phyloP scores from a whole-genome alignment of 1,140 invertebrate species.

The Schlechtendalia chinensis region DNA sequence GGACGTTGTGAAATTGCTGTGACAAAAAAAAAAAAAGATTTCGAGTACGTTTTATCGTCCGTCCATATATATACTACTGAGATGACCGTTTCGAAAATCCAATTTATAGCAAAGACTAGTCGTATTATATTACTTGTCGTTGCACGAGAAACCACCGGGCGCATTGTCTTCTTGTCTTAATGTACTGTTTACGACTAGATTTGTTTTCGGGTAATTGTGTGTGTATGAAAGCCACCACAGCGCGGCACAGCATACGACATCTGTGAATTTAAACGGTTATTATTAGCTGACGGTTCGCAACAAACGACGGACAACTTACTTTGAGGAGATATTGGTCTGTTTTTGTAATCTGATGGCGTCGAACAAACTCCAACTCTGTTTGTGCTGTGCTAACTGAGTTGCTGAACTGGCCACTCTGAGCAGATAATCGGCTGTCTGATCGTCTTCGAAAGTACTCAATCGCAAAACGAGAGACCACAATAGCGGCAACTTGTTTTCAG shows the following conservation, averaged over 20 bases:
- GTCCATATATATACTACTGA: not conserved
- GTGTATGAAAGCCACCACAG: conserved; percentile 44
- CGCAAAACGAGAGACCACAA: conserved; percentile 63
- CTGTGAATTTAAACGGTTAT: conserved; percentile 20
- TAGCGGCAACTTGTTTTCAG: conserved; percentile 64
- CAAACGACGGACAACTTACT: conserved; percentile 56
- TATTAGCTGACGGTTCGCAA: not conserved
- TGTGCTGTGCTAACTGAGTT: conserved; percentile 62
- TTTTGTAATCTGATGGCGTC: conserved; percentile 67
- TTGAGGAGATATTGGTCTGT: conserved; percentile 61
- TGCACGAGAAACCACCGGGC: conserved; percentile 5
- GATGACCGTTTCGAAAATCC: not conserved
- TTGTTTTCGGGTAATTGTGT: conserved; percentile 49
- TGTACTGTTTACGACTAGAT: conserved; percentile 25
- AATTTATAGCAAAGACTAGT: not conserved
- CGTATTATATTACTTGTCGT: conserved; percentile 39
- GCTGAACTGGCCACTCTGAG: conserved; percentile 59
- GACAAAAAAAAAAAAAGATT: conserved; percentile 46
- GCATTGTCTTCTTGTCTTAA: conserved; percentile 24
- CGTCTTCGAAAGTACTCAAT: conserved; percentile 59
- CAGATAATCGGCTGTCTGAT: conserved; percentile 36
- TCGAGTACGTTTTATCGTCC: not conserved
- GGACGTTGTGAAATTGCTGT: conserved; percentile 57
- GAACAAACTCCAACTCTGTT: conserved; percentile 62
- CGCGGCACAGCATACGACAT: conserved; percentile 46